Percentiles rank a stretch among this genome's conserved stretches.
Conservation (phyloP, 2,797 vertebrate species). For the Centropyge bicolor region DNA sequence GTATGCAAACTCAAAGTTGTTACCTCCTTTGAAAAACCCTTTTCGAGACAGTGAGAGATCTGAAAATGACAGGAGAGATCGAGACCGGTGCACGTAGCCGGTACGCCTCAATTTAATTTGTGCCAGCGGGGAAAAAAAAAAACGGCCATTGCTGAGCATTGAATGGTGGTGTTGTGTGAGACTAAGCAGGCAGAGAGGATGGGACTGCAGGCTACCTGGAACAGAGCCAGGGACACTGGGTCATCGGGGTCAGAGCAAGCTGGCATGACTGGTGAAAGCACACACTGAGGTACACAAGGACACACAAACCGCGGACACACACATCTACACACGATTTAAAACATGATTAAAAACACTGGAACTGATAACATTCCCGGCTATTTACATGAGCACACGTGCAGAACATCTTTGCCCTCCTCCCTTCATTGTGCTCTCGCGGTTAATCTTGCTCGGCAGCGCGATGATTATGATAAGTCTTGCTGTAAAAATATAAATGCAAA, state of each 20-base stretch:
- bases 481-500: slow-evolving; percentile 78
- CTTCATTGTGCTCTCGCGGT: slow-evolving; percentile 59
- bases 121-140: slow-evolving; percentile 33
- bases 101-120: slow-evolving; percentile 37
- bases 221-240: slow-evolving; percentile 68
- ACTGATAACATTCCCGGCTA: slow-evolving; percentile 58
- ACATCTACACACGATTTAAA: slow-evolving; percentile 44
- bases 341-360: slow-evolving; percentile 57
- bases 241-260: slow-evolving; percentile 66
- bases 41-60: slow-evolving; percentile 12
- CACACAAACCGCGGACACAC: slow-evolving; percentile 18
- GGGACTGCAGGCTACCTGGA: slow-evolving; percentile 67
- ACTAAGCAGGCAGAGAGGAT: slow-evolving; percentile 50
- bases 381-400: slow-evolving; percentile 65
- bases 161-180: slow-evolving; percentile 61
- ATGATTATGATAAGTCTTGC: slow-evolving; percentile 75
- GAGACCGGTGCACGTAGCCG: neutral
- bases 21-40: slow-evolving; percentile 6
- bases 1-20: slow-evolving; percentile 1
- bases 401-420: slow-evolving; percentile 66
- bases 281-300: slow-evolving; percentile 30
- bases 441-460: slow-evolving; percentile 67
- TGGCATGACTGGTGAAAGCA: slow-evolving; percentile 63
- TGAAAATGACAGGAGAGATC: slow-evolving; percentile 27
- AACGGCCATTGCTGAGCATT: slow-evolving; percentile 48